Evolutionary conservation across 2,113 vertebrate genomes (phyloP), one percentile per base, ranked within the genome.

Genomic region (Phyllopteryx taeniolatus): DNA sequence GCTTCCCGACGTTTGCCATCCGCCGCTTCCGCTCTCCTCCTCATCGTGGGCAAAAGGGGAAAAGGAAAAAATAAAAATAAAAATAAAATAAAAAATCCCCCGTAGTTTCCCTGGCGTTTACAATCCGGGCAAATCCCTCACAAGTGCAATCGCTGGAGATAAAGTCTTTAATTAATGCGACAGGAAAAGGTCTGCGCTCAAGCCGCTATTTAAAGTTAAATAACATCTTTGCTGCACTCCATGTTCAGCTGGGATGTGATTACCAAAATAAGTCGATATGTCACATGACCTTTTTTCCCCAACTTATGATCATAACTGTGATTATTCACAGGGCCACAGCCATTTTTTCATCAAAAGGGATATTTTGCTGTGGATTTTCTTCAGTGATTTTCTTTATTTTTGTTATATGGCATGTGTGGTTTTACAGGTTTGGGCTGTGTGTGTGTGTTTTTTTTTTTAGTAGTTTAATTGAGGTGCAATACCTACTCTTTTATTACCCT

Each of bases 61-160:
- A 13, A 27, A 35, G 8, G 0, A 47, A 70, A 53, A 75, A 56
- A 79, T 80, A 6, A 39, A 39, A 39, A 39, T 39, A 63, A 66
- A 51, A 61, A 53, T 22, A 80, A 70, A 78, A 67, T 22, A 80
- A 70, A 78, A 67, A 74, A 81, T 73, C 47, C 73, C 84, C 86
- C 85, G 62, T 69, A 88, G 85, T 85, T 49, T 74, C 72, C 75
- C 73, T 17, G 56, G 80, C 79, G 86, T 86, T 92, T 87, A 89
- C 88, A 90, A 80, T 87, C 81, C 81, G 7, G 75, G 87, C 88
- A 85, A 88, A 93, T 92, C 89, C 92, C 84, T 87, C 87, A 89
- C 81, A 90, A 90, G 86, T 88, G 79, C 90, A 90, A 89, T 91
- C 85, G 86, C 82, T 90, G 85, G 90, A 84, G 84, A 91, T 88